These are phyloP conservation scores for Marronus borbonicus DNA, from an alignment of 2,888 invertebrate species.

Conservation along the genomic window DNA sequence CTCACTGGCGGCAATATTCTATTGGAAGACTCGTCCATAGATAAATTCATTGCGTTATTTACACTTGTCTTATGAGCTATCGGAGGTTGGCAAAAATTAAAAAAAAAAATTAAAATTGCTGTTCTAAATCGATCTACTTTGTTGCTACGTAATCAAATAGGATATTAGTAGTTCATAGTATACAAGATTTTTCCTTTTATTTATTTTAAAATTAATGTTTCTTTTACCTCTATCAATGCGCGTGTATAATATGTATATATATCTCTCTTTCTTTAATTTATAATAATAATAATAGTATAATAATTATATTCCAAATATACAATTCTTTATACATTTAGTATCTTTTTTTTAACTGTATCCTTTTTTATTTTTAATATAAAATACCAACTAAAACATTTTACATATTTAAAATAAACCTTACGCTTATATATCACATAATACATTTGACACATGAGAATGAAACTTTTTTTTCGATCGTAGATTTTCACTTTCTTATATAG, in stretches of 20 bases:
- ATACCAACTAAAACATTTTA: slow-evolving; percentile 50
- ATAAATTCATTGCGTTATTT: no score
- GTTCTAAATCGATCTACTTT: background rate
- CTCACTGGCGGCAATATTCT: no score
- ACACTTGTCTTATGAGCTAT: no score
- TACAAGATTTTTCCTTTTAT: slow-evolving; percentile 25
- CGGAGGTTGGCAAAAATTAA: no score
- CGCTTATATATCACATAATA: slow-evolving; percentile 67
- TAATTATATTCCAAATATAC: slow-evolving; percentile 49
- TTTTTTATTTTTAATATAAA: slow-evolving; percentile 49
- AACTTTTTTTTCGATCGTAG: slow-evolving; percentile 26
- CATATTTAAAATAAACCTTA: slow-evolving; percentile 52
- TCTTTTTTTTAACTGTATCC: background rate
- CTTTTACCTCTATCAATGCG: slow-evolving; percentile 25
- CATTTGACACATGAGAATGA: slow-evolving; percentile 68
- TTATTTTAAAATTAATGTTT: slow-evolving; percentile 36
- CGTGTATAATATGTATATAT: slow-evolving; percentile 43
- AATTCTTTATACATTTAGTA: slow-evolving; percentile 43
- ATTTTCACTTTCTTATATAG: slow-evolving; percentile 27
- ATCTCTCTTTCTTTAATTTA: slow-evolving; percentile 25
- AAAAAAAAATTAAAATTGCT: no score
- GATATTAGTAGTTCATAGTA: slow-evolving; percentile 16
- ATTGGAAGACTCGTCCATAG: no score
- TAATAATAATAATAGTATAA: slow-evolving; percentile 5
- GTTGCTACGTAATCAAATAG: slow-evolving; percentile 3